phyloP scores from a whole-genome alignment of 2,113 vertebrate genomes.

The Chlamydotis undulata region DNA sequence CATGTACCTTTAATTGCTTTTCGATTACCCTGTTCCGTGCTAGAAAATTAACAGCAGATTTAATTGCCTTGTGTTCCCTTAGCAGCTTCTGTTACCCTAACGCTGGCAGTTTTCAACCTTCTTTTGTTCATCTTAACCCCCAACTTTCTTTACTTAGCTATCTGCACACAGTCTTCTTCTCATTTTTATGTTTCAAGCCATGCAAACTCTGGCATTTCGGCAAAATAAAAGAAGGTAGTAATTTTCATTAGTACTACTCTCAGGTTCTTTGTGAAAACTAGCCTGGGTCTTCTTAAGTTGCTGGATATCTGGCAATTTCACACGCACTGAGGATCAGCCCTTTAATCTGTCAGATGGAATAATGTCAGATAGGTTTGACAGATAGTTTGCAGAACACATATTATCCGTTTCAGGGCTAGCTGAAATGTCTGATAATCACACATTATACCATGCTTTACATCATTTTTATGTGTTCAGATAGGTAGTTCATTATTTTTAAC shows the following conservation, averaged over 20 bases:
- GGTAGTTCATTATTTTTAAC: conserved; percentile 17
- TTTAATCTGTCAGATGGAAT: background rate
- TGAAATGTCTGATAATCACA: background rate
- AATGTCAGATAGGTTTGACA: background rate
- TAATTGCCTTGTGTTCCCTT: background rate
- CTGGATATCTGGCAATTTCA: background rate
- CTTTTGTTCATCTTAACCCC: background rate
- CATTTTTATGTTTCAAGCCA: background rate
- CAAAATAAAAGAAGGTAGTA: background rate
- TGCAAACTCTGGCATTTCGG: background rate
- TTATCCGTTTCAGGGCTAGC: background rate
- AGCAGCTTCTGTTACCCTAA: background rate
- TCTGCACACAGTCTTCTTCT: background rate
- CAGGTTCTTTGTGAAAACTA: background rate
- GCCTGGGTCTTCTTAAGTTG: background rate
- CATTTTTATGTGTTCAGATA: background rate
- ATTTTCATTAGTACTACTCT: background rate
- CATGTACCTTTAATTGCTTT: background rate
- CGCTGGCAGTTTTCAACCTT: background rate
- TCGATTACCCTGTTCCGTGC: background rate
- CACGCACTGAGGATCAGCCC: background rate
- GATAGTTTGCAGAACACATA: background rate
- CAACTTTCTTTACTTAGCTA: background rate
- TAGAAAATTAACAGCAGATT: background rate
- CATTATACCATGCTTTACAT: background rate